Evolutionary conservation across 2,797 vertebrate species (phyloP), one percentile per base, ranked within the genome.

Genomic region (Crocidura indochinensis): DNA sequence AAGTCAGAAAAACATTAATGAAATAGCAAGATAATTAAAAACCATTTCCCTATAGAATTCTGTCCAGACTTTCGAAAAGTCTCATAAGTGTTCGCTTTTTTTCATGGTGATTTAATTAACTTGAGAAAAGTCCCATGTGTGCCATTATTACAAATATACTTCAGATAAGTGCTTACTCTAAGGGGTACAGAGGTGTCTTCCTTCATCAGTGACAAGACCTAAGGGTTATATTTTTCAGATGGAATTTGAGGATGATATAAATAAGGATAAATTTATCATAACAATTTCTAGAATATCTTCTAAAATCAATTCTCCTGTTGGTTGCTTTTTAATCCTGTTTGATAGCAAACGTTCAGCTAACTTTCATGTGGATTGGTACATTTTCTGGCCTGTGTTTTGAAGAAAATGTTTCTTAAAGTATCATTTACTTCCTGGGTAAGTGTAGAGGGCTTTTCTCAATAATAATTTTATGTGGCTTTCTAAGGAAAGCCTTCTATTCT

Each of bases 71-170:
- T 97, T 96, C 86, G 91, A 94, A 90, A 88, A 80, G 86, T 96
- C 96, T 96, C 95, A 89, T 92, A 97, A 95, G 93, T 94, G 78
- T 97, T 95, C 96, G 84, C 82, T 44, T 95, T 22, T 22, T 88
- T 96, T 94, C 78, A 87, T 49, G 89, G 82, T 77, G 74, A 79
- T 93, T 96, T 95, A 96, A 97, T 97, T 96, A 97, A 92, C 88
- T 88, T 91, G 80, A 94, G 91, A 90, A 94, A 92, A 94, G 20
- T 96, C 89, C 64, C 95, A 51, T 38, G 65, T 91, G 69, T 81
- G 89, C 91, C 65, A 2, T 68, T 94, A 38, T 44, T 93, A 84
- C 90, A 93, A 87, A 17, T 91, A 91, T 93, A 68, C 87, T 95
- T 90, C 85, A 92, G 86, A 87, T 95, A 94, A 96, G 69, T 92